Base-by-base conservation (phyloP, 2,797 vertebrate genomes). In the Diglossa cyanea region DNA sequence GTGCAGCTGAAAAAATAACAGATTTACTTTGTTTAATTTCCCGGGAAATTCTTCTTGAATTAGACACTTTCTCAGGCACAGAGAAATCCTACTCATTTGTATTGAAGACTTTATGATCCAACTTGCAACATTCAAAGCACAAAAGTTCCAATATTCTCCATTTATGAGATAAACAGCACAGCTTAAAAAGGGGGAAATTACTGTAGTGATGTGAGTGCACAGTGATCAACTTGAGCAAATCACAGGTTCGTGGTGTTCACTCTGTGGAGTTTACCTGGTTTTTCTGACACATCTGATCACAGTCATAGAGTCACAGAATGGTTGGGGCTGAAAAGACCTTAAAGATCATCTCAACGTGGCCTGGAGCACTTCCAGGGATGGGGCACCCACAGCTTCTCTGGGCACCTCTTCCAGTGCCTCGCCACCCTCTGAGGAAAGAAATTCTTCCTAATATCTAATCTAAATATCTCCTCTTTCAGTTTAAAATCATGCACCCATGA, bases 321-420 rank as follows among this genome's bases (percentile, higher is more conserved):
- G 6, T 1, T 31, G n/a, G 39, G 12, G 8, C 24, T 57, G 30
- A 33, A 65, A 71, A 6, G 17, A 71, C 5, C 7, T 14, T 12
- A 23, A 89, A 89, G 6, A 30, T 8, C 28, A 23, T 23, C 14
- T 62, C 9, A 65, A 3, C 10, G 39, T 24, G 12, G 3, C 11
- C 51, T 15, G 1, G 33, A 2, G 51, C 25, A 40, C 14, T 63
- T 33, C 10, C 44, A 51, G 30, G 20, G 21, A 26, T 35, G 51
- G 25, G 5, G 9, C 20, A 51, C 7, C 44, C 30, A 58, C 30
- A 28, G 40, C 45, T 65, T 13, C 51, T n/a, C 79, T 53, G 30
- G 12, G 21, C 3, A 71, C 0, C 15, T 12, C 1, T 35, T 2
- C 9, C 18, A 47, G 21, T 1, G 9, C 8, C 18, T 60, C 2